Conservation (phyloP, 2,888 invertebrate species). For the Dynastes tityus region DNA sequence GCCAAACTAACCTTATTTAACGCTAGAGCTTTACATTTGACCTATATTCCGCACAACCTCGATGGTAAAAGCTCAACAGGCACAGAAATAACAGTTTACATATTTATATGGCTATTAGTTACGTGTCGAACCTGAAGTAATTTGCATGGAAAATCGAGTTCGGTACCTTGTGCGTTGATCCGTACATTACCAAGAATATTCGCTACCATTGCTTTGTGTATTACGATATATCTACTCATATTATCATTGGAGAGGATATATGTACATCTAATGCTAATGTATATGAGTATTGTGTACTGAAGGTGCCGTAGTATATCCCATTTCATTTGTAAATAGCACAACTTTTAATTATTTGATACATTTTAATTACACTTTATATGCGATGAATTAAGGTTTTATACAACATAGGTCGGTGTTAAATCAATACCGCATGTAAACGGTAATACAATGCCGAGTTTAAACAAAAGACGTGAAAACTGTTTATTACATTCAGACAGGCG, state of each 20-base stretch:
- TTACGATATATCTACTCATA: neutral
- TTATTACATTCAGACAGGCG: too few relatives aligned
- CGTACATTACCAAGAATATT: neutral
- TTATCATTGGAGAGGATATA: neutral
- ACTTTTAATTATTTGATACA: neutral
- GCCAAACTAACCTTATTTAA: too few relatives aligned
- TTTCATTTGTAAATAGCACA: neutral
- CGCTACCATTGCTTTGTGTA: neutral
- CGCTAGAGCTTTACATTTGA: conserved; percentile 7
- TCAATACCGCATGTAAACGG: neutral
- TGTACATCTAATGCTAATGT: neutral
- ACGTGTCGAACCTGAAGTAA: neutral
- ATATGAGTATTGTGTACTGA: neutral
- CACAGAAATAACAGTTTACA: conserved; percentile 32
- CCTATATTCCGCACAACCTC: conserved; percentile 3
- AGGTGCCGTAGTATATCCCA: neutral
- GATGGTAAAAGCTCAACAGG: conserved; percentile 28
- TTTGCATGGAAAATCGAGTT: conserved; percentile 35
- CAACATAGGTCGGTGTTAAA: neutral
- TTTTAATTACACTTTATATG: conserved; percentile 11
- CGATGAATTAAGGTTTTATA: neutral
- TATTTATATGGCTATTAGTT: conserved; percentile 36
- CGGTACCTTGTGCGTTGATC: conserved; percentile 5
- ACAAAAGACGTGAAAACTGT: too few relatives aligned
- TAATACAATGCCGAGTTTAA: neutral